Conservation (phyloP, 2,888 invertebrate species). For the Zhengitettix transpicula region DNA sequence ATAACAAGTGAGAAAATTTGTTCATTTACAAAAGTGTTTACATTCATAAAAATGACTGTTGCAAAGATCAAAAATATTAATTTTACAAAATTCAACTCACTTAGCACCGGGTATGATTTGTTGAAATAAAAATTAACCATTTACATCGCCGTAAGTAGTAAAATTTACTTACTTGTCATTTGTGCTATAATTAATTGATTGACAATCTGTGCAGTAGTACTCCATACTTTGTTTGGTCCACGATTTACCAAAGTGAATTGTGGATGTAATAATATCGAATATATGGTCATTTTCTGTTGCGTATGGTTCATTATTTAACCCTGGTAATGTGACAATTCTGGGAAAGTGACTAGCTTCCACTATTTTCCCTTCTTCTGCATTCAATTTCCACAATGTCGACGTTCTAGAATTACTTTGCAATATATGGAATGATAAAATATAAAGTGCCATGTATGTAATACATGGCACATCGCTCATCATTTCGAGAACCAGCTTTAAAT, state of each 20-base stretch:
- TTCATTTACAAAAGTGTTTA: too few relatives aligned
- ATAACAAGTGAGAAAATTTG: too few relatives aligned
- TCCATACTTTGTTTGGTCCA: constrained; percentile 51
- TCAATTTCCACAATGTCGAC: constrained; percentile 69
- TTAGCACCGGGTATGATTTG: too few relatives aligned
- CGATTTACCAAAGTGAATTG: constrained; percentile 44
- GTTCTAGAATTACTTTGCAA: constrained; percentile 63
- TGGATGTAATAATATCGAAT: constrained; percentile 60
- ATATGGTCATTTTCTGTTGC: constrained; percentile 45
- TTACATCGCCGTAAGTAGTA: too few relatives aligned
- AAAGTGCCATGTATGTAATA: constrained; percentile 45
- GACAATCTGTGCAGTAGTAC: constrained; percentile 45
- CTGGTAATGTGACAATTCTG: constrained; percentile 28
- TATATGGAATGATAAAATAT: constrained; percentile 54
- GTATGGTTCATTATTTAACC: constrained; percentile 18
- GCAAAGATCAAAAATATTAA: too few relatives aligned
- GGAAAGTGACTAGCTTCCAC: constrained; percentile 43
- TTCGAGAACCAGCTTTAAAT: not conserved
- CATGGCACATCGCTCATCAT: constrained; percentile 37
- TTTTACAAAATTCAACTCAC: too few relatives aligned
- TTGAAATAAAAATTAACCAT: too few relatives aligned
- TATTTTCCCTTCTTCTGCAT: constrained; percentile 56
- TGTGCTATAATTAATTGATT: constrained; percentile 14
- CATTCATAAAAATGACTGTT: too few relatives aligned
- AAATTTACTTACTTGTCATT: constrained; percentile 3